Evolutionary conservation across 2,888 invertebrate species (phyloP), one percentile per base, ranked within the genome.

Genomic region (Cheilosia impressa): DNA sequence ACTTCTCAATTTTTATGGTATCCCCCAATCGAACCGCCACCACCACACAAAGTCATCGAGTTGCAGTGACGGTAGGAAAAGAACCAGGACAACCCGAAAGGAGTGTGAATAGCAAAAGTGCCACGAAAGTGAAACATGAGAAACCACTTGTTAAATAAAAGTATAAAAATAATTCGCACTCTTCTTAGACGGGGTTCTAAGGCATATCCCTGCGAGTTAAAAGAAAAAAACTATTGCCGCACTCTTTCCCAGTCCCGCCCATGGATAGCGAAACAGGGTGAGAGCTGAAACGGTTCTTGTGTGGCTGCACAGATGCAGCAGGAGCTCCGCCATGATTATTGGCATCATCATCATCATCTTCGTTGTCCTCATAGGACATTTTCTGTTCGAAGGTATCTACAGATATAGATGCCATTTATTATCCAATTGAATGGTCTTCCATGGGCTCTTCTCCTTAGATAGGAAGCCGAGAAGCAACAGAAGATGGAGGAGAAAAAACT

Each of bases 101-200:
- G 17, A 45, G 45, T n/a, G 7, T 17, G 19, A 65, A 50, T 52
- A 69, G 58, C 68, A 76, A 76, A 81, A 85, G 80, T 85, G 80
- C 84, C 85, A 81, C 87, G 77, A 77, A 77, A 81, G 82, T 82
- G 82, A 87, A 87, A 87, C 87, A 82, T 82, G 87, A 87, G 87
- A 82, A 87, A 87, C 87, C 77, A 87, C 85, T 87, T 87, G 53
- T 62, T 60, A 71, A 83, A 73, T 68, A 81, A 68, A 72, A 75
- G 55, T 71, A 60, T 60, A 71, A 76, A 71, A 85, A 81, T 77
- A 76, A 80, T 71, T 84, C 79, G 84, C 79, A 79, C 84, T 84
- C 63, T 62, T 31, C 31, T 27, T 24, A n/a, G 19, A 43, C 52
- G 58, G 10, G 0, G 41, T 52, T 66, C 60, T 50, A 65, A 72